Percentiles rank a stretch among this genome's conserved stretches.
Conservation (phyloP, 1,140 invertebrate genomes). For the Calosoma granatense region DNA sequence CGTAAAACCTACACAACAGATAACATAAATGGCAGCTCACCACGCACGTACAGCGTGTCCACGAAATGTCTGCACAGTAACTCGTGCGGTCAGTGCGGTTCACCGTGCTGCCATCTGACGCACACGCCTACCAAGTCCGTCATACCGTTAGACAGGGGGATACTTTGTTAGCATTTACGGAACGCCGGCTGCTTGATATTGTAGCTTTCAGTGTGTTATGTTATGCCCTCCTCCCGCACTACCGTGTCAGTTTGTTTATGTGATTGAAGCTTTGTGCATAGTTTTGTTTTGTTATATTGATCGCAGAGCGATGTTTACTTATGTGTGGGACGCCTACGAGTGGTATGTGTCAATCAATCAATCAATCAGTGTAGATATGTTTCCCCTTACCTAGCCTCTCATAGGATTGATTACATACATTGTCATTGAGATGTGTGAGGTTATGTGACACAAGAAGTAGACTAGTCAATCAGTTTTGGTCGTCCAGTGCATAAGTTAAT, state of each 20-base stretch:
- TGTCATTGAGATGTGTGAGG: too few relatives aligned
- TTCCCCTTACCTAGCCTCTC: too few relatives aligned
- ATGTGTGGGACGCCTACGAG: background rate
- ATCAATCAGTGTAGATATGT: background rate
- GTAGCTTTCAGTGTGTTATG: background rate
- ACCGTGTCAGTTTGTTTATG: background rate
- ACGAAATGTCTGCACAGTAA: slow-evolving; percentile 24
- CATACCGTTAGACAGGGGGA: slow-evolving; percentile 34
- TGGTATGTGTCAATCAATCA: too few relatives aligned
- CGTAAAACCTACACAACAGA: slow-evolving; percentile 26
- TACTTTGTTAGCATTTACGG: slow-evolving; percentile 29
- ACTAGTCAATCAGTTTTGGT: slow-evolving; percentile 4
- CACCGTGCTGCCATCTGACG: slow-evolving; percentile 31
- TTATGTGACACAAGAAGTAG: slow-evolving; percentile 8
- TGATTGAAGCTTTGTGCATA: background rate
- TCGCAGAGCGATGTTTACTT: background rate
- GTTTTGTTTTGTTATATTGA: background rate
- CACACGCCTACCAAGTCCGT: slow-evolving; percentile 30
- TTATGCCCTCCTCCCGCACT: too few relatives aligned
- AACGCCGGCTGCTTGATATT: background rate
- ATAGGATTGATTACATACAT: too few relatives aligned
- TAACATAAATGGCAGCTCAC: slow-evolving; percentile 24
- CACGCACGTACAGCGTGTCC: slow-evolving; percentile 28
- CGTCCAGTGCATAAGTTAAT: background rate
- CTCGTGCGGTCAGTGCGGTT: slow-evolving; percentile 31